Conservation (phyloP, 2,797 vertebrate species). For the Alcedo quadribrachys region DNA sequence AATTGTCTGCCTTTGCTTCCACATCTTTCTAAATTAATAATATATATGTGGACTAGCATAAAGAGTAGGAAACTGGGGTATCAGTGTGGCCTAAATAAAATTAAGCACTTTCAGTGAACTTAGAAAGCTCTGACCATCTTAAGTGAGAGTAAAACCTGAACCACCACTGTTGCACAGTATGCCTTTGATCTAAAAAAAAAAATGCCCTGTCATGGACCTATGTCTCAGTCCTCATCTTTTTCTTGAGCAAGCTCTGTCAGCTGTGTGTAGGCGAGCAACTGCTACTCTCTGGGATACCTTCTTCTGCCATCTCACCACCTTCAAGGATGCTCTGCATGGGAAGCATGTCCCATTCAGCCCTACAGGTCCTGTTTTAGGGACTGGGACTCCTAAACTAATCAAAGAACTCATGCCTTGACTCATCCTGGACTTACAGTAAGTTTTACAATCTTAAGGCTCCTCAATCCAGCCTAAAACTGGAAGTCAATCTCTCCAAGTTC, state of each 20-base stretch:
- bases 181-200: not conserved
- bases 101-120: not conserved
- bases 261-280: not conserved
- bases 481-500: not conserved
- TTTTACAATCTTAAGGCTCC: not conserved
- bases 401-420: not conserved
- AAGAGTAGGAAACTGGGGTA: not conserved
- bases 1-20: not conserved
- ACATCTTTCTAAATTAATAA: not conserved
- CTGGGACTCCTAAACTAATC: fast-evolving
- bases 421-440: not conserved
- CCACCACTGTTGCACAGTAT: not conserved
- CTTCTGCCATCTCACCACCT: not conserved
- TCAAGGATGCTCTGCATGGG: not conserved
- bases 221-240: not conserved
- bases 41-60: not conserved
- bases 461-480: not conserved
- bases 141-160: not conserved
- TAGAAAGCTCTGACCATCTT: not conserved
- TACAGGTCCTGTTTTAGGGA: not conserved
- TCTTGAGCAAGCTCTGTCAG: not conserved
- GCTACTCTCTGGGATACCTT: not conserved
- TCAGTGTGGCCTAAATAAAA: not conserved
- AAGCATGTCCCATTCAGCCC: not conserved
- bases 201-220: not conserved